A percentile compares a stretch with the other conserved stretches of the same genome.
Conservation (phyloP, 2,797 vertebrate species). For the Karalla daura region DNA sequence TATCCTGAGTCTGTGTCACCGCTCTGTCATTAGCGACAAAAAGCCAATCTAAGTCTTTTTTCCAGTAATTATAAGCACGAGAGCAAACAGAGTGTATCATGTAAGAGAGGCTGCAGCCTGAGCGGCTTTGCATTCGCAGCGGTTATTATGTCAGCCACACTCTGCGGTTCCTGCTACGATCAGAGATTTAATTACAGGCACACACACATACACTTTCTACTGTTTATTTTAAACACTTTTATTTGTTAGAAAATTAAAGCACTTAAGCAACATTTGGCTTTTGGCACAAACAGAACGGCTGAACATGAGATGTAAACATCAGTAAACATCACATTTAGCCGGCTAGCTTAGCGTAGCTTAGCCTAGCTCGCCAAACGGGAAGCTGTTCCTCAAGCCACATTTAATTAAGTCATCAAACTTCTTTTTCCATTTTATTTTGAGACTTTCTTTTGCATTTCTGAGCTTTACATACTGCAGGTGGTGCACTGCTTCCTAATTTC, state of each 20-base stretch:
- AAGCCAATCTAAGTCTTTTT: too few species aligned
- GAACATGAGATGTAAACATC: neutral
- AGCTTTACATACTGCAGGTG: too few species aligned
- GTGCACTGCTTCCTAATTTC: too few species aligned
- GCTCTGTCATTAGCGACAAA: too few species aligned
- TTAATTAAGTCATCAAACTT: too few species aligned
- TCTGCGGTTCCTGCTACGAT: constrained; percentile 45
- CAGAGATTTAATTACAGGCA: constrained; percentile 63
- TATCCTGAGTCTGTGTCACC: too few species aligned
- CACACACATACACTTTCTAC: constrained; percentile 44
- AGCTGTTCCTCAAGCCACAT: too few species aligned
- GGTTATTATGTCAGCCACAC: constrained; percentile 6
- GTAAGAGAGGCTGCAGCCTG: constrained; percentile 8
- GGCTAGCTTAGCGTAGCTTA: neutral
- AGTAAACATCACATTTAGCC: neutral
- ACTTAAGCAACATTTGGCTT: constrained; percentile 33
- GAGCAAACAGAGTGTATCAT: constrained; percentile 10
- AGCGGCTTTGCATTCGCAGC: constrained; percentile 23
- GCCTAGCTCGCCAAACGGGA: too few species aligned
- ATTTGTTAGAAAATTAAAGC: constrained; percentile 54
- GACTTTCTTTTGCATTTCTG: too few species aligned
- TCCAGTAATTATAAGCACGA: neutral
- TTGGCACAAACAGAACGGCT: constrained; percentile 18
- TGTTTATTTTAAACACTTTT: constrained; percentile 64
- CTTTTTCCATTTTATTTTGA: too few species aligned